Evolutionary conservation across 2,113 vertebrate genomes (phyloP).

Genomic region (Rattus rattus): DNA sequence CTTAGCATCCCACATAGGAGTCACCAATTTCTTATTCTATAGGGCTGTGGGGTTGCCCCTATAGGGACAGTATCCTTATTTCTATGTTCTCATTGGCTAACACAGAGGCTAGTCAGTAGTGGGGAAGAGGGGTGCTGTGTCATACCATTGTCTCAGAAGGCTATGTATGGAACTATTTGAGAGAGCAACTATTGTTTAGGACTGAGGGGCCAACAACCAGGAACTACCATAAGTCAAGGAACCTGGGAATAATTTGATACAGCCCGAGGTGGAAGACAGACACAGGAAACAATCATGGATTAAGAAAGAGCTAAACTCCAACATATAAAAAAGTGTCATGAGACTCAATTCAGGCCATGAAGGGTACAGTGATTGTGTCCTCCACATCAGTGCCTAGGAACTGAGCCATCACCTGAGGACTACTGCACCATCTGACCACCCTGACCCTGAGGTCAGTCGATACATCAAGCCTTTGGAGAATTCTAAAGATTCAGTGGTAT

Average conservation of each 20-base stretch:
- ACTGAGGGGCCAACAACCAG: not conserved
- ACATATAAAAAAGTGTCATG: not conserved
- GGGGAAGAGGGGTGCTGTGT: too few species aligned
- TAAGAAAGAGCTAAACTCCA: not conserved
- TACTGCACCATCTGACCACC: too few species aligned
- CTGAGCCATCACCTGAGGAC: not conserved
- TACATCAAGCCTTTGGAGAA: not conserved
- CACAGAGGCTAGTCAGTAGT: not conserved
- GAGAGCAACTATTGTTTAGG: not conserved
- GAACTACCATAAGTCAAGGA: not conserved
- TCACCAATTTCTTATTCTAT: not conserved
- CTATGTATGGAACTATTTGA: not conserved
- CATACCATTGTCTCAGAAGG: not conserved
- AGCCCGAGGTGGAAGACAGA: too few species aligned
- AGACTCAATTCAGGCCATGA: not conserved
- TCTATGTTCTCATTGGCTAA: not conserved
- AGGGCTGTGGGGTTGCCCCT: not conserved
- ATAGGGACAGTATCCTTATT: not conserved
- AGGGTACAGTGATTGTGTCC: not conserved
- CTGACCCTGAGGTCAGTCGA: not conserved
- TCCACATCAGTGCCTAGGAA: not conserved
- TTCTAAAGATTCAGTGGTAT: not conserved
- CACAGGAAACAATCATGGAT: not conserved
- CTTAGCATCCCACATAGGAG: not conserved
- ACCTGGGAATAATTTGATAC: not conserved